Percentiles rank a stretch among this genome's conserved stretches.
Evolutionary conservation across 1,140 invertebrate species (phyloP).

Genomic region (Charaxes varanes): DNA sequence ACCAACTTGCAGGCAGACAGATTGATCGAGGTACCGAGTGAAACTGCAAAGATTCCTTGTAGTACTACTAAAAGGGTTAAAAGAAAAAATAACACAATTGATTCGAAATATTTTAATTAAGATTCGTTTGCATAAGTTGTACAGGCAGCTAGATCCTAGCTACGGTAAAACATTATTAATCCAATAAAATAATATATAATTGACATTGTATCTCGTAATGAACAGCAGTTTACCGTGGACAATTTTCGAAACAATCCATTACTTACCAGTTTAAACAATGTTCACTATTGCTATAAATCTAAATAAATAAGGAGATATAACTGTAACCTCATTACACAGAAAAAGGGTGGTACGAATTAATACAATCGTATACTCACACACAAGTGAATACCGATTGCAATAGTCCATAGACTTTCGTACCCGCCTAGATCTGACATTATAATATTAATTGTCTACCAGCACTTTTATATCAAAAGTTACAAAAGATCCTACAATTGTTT

Average conservation of each 20-base stretch:
- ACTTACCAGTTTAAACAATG: slow-evolving; percentile 51
- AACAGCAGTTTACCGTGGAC: slow-evolving; percentile 31
- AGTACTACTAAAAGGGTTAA: neutral
- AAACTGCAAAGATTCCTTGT: no score
- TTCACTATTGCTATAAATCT: slow-evolving; percentile 63
- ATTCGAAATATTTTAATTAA: slow-evolving; percentile 67
- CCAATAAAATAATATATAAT: slow-evolving; percentile 43
- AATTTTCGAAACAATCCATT: slow-evolving; percentile 37
- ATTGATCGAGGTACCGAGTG: no score
- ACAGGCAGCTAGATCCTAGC: slow-evolving; percentile 53
- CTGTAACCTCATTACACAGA: slow-evolving; percentile 63
- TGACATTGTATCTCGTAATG: slow-evolving; percentile 35
- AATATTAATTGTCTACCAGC: slow-evolving; percentile 56
- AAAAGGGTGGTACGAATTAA: slow-evolving; percentile 65
- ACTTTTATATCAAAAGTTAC: slow-evolving; percentile 72
- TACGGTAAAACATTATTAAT: slow-evolving; percentile 52
- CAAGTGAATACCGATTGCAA: slow-evolving; percentile 39
- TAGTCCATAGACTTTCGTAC: slow-evolving; percentile 57
- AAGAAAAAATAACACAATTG: slow-evolving; percentile 21
- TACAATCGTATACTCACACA: slow-evolving; percentile 40
- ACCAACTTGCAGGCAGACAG: no score
- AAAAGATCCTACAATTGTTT: slow-evolving; percentile 65
- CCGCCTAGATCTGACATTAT: slow-evolving; percentile 51
- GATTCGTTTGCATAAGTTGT: slow-evolving; percentile 58
- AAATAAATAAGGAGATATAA: slow-evolving; percentile 69